Conservation (phyloP, 2,113 vertebrate genomes). For the Callocephalon fimbriatum region DNA sequence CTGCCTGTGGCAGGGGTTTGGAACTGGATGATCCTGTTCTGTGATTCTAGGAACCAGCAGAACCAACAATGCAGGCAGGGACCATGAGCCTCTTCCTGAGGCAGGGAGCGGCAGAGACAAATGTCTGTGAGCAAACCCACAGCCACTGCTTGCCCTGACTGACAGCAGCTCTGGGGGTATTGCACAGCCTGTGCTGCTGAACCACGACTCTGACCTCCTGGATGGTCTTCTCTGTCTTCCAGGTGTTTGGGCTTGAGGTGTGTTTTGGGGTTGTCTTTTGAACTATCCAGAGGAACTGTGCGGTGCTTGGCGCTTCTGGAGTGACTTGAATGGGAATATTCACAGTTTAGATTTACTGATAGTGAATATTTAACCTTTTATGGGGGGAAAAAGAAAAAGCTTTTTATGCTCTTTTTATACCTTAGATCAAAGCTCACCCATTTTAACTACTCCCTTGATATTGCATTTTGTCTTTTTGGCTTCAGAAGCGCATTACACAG, state of each 20-base stretch:
- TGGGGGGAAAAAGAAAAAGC: accelerated
- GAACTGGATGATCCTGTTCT: background rate
- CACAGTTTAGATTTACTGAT: background rate
- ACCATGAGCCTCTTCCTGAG: background rate
- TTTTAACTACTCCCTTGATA: background rate
- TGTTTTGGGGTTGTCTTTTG: background rate
- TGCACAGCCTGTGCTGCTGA: background rate
- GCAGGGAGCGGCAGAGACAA: background rate
- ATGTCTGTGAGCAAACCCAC: accelerated
- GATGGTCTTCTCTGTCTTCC: too few species aligned
- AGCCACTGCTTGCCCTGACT: too few species aligned
- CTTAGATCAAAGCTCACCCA: background rate
- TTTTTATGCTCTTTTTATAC: background rate
- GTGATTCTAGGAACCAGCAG: background rate
- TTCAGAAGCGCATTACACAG: background rate
- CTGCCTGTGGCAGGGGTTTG: background rate
- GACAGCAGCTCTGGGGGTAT: background rate
- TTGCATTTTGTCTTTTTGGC: background rate
- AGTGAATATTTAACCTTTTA: background rate
- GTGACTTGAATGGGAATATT: background rate
- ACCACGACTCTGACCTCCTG: too few species aligned
- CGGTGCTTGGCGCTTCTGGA: background rate
- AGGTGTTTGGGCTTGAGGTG: background rate
- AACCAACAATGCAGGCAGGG: accelerated
- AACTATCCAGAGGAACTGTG: background rate